These are phyloP conservation scores for Scolopax bukidnonensis DNA, from an alignment of 2,797 vertebrate genomes.

Conservation along the genomic window DNA sequence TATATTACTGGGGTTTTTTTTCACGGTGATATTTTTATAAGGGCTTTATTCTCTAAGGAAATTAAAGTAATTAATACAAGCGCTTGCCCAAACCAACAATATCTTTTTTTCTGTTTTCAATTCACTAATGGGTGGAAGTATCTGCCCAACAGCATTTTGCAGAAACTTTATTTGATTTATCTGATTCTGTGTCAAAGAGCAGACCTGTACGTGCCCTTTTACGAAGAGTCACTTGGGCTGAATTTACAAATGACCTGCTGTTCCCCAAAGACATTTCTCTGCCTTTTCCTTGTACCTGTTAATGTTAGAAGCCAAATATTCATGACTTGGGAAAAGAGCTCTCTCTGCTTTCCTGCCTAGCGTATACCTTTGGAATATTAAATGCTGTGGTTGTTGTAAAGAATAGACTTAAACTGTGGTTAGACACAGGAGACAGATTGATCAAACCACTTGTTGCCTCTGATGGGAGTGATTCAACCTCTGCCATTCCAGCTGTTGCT, in stretches of 20 bases:
- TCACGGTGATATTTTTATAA: background rate
- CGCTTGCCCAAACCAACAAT: background rate
- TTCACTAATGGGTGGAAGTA: background rate
- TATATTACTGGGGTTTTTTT: background rate
- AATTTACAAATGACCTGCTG: background rate
- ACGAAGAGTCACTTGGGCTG: background rate
- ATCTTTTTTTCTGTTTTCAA: background rate
- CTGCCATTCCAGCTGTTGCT: background rate
- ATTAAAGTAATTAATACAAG: background rate
- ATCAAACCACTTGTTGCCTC: background rate
- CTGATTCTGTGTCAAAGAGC: background rate
- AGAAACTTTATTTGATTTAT: background rate
- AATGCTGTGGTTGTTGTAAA: background rate
- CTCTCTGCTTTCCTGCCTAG: background rate
- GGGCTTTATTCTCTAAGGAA: background rate
- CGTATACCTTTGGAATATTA: background rate
- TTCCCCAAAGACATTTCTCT: background rate
- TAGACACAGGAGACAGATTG: background rate
- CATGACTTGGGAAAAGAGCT: background rate
- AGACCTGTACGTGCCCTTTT: background rate
- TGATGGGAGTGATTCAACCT: background rate
- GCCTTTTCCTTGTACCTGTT: background rate
- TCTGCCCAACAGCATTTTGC: background rate
- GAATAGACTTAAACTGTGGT: background rate
- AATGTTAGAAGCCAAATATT: background rate